These are phyloP conservation scores for Coranthus polyacanthus DNA, from an alignment of 2,797 vertebrate genomes.

Conservation along the genomic window DNA sequence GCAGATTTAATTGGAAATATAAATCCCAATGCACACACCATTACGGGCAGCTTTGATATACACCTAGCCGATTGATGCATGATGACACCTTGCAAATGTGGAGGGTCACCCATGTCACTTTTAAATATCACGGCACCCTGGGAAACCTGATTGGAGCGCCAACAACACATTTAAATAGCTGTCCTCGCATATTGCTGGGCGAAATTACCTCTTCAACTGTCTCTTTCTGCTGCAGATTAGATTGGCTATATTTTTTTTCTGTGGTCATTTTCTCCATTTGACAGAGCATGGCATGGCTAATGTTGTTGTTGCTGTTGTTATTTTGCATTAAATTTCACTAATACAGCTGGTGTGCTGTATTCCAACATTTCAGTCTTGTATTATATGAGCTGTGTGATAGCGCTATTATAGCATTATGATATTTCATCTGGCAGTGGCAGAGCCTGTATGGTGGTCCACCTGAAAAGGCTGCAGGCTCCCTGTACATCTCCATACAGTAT, in stretches of 20 bases:
- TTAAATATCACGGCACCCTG: conserved; percentile 86
- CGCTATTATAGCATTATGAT: conserved; percentile 77
- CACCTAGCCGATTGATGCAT: conserved; percentile 84
- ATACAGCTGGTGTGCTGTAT: conserved; percentile 56
- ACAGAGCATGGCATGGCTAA: conserved; percentile 56
- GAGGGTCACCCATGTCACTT: conserved; percentile 85
- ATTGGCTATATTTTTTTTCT: conserved; percentile 59
- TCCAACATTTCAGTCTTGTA: conserved; percentile 60
- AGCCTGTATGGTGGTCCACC: conserved; percentile 68
- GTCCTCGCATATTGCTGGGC: conserved; percentile 59
- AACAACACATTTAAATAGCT: conserved; percentile 83
- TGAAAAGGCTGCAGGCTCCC: conserved; percentile 75
- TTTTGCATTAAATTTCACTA: conserved; percentile 70
- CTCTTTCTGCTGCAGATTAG: conserved; percentile 67
- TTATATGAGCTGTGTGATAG: conserved; percentile 70
- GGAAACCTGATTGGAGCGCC: conserved; percentile 80
- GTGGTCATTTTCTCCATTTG: conserved; percentile 71
- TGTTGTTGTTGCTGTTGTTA: conserved; percentile 55
- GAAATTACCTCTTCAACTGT: conserved; percentile 77
- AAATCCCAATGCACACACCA: conserved; percentile 85
- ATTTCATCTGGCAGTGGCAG: conserved; percentile 77
- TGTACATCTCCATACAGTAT: conserved; percentile 81
- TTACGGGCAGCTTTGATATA: conserved; percentile 83
- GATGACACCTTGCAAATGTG: conserved; percentile 85
- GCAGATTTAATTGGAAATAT: conserved; percentile 90